These are phyloP conservation scores for Buceros bicornis DNA, from an alignment of 2,797 vertebrate species.

Conservation along the genomic window DNA sequence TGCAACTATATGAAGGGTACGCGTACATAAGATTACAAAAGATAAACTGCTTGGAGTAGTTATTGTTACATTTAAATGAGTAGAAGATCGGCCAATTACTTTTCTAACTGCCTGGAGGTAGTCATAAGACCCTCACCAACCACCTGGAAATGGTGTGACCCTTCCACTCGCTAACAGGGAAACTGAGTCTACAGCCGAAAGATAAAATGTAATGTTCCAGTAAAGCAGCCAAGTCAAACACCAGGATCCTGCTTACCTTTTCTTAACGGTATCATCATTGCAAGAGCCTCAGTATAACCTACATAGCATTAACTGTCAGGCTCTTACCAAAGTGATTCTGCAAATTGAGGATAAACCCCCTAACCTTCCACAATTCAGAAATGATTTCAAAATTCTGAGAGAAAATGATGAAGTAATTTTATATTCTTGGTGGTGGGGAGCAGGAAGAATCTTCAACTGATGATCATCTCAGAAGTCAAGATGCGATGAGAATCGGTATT, in stretches of 20 bases:
- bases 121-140: background rate
- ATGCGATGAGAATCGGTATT: background rate
- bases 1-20: background rate
- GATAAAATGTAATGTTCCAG: background rate
- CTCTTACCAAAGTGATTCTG: background rate
- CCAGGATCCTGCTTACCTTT: background rate
- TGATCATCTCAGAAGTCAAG: background rate
- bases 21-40: background rate
- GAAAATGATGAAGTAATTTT: background rate
- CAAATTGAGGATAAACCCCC: background rate
- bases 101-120: background rate
- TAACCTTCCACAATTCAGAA: constrained; percentile 11
- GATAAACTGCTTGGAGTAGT: background rate
- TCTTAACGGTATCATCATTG: background rate
- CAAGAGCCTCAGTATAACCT: background rate
- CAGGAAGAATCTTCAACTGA: background rate
- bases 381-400: background rate
- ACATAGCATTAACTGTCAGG: background rate
- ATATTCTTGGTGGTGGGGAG: background rate
- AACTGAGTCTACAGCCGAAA: background rate
- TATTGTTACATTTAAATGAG: background rate
- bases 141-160: background rate
- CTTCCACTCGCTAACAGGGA: background rate
- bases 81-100: background rate
- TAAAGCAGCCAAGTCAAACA: background rate